Evolutionary conservation across 2,797 vertebrate species (phyloP).

Genomic region (Pagetopsis macropterus): DNA sequence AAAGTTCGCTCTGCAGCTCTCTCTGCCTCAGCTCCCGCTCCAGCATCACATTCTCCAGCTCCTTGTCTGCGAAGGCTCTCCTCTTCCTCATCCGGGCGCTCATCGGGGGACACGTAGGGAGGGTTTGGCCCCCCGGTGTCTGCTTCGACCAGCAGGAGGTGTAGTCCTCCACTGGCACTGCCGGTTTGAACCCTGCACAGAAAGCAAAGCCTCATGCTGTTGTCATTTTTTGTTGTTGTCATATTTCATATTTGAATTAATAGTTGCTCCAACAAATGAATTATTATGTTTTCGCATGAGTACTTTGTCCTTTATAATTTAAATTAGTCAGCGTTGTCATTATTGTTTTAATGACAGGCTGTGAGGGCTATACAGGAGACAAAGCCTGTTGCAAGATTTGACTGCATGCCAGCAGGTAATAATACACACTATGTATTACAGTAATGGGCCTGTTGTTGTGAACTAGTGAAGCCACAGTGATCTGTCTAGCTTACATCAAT

Average conservation of each 20-base stretch:
- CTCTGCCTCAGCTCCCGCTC: constrained; percentile 79
- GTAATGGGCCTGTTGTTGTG: constrained; percentile 40
- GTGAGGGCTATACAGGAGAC: constrained; percentile 46
- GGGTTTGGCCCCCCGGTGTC: constrained; percentile 26
- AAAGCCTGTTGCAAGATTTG: constrained; percentile 35
- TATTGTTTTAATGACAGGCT: constrained; percentile 43
- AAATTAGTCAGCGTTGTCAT: constrained; percentile 56
- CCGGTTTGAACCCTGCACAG: constrained; percentile 69
- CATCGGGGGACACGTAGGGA: constrained; percentile 65
- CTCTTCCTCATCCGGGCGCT: constrained; percentile 83
- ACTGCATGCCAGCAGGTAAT: constrained; percentile 49
- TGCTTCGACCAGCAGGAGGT: constrained; percentile 69
- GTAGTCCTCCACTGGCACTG: constrained; percentile 52
- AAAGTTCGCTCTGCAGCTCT: constrained; percentile 70
- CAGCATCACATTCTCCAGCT: constrained; percentile 84
- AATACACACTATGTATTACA: constrained; percentile 40
- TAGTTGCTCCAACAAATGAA: constrained; percentile 27
- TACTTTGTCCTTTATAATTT: constrained; percentile 47
- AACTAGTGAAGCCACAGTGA: constrained; percentile 30
- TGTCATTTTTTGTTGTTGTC: constrained; percentile 16
- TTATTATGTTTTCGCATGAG: constrained; percentile 37
- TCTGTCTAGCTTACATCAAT: constrained; percentile 38
- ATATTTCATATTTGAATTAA: constrained; percentile 17
- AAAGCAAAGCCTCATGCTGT: constrained; percentile 21
- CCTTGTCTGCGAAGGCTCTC: constrained; percentile 82